Evolutionary conservation across 2,797 vertebrate genomes (phyloP), one percentile per base, ranked within the genome.

Genomic region (Sternotherus odoratus): DNA sequence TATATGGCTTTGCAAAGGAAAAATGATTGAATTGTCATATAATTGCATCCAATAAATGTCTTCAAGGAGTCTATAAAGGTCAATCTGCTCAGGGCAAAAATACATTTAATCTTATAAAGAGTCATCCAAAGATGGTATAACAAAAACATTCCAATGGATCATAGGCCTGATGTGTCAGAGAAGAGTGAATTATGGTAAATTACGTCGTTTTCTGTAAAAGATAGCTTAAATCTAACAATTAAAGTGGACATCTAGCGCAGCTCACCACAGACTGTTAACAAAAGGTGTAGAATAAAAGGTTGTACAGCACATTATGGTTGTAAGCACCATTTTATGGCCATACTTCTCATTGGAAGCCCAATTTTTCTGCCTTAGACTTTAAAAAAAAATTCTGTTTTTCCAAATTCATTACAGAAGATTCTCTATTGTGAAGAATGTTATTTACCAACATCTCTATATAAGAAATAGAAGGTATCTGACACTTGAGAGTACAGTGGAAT

Each of bases 401-500:
- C 51, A 82, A 87, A 91, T 82, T 79, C 63, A 66, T 36, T n/a
- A 36, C 60, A 89, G 85, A 86, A 89, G 30, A 82, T 48, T 79
- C 12, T 15, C 48, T 82, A 43, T 30, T 94, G 90, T 77, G 46
- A 95, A 96, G 36, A 95, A 96, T 82, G 69, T 28, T 33, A 92
- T 77, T 85, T 24, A 78, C 57, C 51, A 88, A 82, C n/a, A 85
- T 69, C 43, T 74, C 33, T 36, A 10, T 66, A 66, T n/a, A 26
- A 74, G 23, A 46, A 85, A 36, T 16, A 66, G 60, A 36, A 66
- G 60, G n/a, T 66, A 66, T 66, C 33, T 88, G 88, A 86, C 81
- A 77, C 92, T 91, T 86, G 48, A 95, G 51, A 91, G 80, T 83
- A 33, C 13, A 50, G 85, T 75, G 77, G 54, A 2, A 1, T 49